Conservation (phyloP, 2,797 vertebrate genomes). For the Choloepus didactylus region DNA sequence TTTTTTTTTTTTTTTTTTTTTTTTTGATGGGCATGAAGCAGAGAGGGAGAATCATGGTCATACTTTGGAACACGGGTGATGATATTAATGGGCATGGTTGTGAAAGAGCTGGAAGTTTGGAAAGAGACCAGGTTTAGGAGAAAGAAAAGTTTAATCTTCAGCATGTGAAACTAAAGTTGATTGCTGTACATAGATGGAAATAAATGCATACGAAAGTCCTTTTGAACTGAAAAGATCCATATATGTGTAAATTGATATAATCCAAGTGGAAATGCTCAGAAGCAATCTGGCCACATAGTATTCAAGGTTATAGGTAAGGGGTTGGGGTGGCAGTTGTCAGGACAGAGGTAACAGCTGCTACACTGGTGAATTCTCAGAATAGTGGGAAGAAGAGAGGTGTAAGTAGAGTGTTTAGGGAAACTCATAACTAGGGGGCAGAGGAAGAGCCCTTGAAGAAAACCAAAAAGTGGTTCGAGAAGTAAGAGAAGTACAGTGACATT, state of each 20-base stretch:
- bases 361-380: not conserved
- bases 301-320: not conserved
- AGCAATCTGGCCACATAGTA: not conserved
- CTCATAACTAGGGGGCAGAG: not conserved
- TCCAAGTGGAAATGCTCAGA: conserved; percentile 24
- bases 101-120: not conserved
- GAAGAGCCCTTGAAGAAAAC: not conserved
- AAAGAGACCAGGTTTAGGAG: not conserved
- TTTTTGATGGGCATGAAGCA: not conserved
- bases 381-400: not conserved
- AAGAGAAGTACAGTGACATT: not conserved
- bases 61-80: not conserved
- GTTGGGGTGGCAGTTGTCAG: not conserved
- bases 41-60: not conserved
- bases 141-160: conserved; percentile 13
- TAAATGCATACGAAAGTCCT: not conserved
- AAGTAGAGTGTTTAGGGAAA: not conserved
- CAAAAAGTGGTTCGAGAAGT: not conserved
- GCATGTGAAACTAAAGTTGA: not conserved
- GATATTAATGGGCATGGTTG: not conserved
- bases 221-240: not conserved
- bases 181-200: not conserved
- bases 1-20: not conserved
- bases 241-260: not conserved
- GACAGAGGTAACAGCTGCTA: not conserved